These are phyloP conservation scores for Hycleus phaleratus DNA, from an alignment of 1,140 invertebrate species.

Conservation along the genomic window DNA sequence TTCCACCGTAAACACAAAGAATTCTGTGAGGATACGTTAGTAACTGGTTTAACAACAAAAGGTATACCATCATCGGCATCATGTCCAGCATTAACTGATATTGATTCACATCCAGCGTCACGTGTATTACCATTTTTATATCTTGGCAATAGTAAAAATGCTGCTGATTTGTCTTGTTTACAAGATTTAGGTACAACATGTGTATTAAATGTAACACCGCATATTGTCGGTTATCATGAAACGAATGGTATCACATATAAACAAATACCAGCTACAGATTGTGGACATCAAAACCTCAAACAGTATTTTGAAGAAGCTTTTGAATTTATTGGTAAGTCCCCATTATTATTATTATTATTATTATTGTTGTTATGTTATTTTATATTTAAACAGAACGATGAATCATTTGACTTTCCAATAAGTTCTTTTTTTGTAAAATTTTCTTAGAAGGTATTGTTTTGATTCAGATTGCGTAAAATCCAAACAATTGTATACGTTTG, in stretches of 20 bases:
- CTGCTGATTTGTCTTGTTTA: slow-evolving; percentile 63
- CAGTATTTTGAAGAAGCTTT: slow-evolving; percentile 90
- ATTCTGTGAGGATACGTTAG: slow-evolving; percentile 53
- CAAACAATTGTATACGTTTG: not conserved
- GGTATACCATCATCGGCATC: slow-evolving; percentile 37
- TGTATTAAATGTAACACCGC: slow-evolving; percentile 78
- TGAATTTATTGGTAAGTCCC: slow-evolving; percentile 78
- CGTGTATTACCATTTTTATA: slow-evolving; percentile 80
- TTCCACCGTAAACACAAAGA: slow-evolving; percentile 58
- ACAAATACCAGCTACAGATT: slow-evolving; percentile 77
- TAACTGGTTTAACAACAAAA: slow-evolving; percentile 37
- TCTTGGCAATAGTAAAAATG: slow-evolving; percentile 79
- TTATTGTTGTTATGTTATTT: no score
- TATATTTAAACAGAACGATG: no score
- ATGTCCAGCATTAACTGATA: slow-evolving; percentile 47
- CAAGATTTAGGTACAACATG: slow-evolving; percentile 58
- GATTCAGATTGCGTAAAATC: slow-evolving; percentile 1
- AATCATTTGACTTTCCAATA: no score
- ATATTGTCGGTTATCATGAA: slow-evolving; percentile 64
- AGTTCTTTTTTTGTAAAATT: not conserved
- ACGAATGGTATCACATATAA: slow-evolving; percentile 68
- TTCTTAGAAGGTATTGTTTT: slow-evolving; percentile 7
- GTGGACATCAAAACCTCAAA: slow-evolving; percentile 80
- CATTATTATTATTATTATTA: no score
- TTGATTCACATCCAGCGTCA: slow-evolving; percentile 70